Evolutionary conservation across 2,113 vertebrate species (phyloP).

Genomic region (Aegypius monachus): DNA sequence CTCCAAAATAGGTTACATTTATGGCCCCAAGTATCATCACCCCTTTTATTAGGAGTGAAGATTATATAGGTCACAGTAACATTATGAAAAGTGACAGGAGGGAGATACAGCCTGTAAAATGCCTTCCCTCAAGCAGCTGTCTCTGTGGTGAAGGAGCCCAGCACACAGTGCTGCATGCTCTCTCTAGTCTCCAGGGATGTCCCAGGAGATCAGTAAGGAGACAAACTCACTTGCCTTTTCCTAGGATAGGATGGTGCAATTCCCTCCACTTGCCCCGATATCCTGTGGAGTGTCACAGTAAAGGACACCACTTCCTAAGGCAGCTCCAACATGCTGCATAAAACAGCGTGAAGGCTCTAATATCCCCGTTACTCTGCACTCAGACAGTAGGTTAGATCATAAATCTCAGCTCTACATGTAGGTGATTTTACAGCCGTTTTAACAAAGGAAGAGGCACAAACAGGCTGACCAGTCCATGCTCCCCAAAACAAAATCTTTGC

Average conservation of each 20-base stretch:
- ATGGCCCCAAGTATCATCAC: not conserved
- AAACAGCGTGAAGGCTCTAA: not conserved
- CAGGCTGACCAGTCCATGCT: not conserved
- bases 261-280: not conserved
- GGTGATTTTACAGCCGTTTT: not conserved
- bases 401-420: not conserved
- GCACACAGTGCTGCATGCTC: not conserved
- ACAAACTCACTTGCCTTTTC: not conserved
- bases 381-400: not conserved
- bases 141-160: not conserved
- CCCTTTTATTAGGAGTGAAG: not conserved
- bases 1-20: not conserved
- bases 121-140: not conserved
- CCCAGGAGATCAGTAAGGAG: not conserved
- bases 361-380: not conserved
- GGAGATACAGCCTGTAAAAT: not conserved
- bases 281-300: not conserved
- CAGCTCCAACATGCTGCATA: not conserved
- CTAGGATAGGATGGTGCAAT: not conserved
- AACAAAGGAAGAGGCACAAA: not conserved
- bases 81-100: slow-evolving; percentile 7
- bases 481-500: not conserved
- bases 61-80: slow-evolving; percentile 17
- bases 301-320: not conserved
- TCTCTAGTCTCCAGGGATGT: not conserved